phyloP scores from a whole-genome alignment of 2,888 invertebrate species.

The Drosophila parthenogenetica region DNA sequence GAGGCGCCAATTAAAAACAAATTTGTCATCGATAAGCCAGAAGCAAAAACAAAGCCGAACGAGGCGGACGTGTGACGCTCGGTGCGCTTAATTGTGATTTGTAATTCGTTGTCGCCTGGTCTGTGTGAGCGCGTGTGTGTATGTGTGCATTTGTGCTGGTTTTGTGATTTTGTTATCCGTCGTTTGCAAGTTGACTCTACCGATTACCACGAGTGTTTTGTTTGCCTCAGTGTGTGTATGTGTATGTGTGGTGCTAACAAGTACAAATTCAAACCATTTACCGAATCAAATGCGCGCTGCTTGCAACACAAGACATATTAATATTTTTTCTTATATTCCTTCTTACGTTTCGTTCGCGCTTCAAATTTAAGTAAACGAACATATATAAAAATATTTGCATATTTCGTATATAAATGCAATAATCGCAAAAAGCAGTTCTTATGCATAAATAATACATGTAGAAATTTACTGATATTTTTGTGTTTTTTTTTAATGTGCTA shows the following conservation, averaged over 20 bases:
- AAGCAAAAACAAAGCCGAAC: constrained; percentile 62
- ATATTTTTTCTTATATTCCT: constrained; percentile 9
- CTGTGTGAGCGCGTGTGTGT: constrained; percentile 29
- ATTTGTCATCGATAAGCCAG: constrained; percentile 45
- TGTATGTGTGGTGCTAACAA: constrained; percentile 29
- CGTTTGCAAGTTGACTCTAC: constrained; percentile 37
- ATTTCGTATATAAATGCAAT: background rate
- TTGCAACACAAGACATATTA: constrained; percentile 30
- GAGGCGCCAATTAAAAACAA: constrained; percentile 38
- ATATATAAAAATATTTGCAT: constrained; percentile 2
- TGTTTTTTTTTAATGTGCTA: constrained; percentile 47
- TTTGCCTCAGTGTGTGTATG: constrained; percentile 25
- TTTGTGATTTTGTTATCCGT: constrained; percentile 51
- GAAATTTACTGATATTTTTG: constrained; percentile 24
- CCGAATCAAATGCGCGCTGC: constrained; percentile 33
- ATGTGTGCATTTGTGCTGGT: constrained; percentile 42
- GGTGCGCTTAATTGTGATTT: constrained; percentile 53
- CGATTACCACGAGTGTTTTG: constrained; percentile 32
- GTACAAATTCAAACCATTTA: constrained; percentile 48
- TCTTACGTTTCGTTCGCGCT: constrained; percentile 8
- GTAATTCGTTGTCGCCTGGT: constrained; percentile 50
- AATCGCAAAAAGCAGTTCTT: background rate
- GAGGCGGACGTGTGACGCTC: constrained; percentile 62
- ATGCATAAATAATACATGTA: background rate
- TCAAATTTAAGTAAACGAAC: background rate